Base-by-base conservation (phyloP, 2,888 invertebrate species). In the Hydraecia micacea region DNA sequence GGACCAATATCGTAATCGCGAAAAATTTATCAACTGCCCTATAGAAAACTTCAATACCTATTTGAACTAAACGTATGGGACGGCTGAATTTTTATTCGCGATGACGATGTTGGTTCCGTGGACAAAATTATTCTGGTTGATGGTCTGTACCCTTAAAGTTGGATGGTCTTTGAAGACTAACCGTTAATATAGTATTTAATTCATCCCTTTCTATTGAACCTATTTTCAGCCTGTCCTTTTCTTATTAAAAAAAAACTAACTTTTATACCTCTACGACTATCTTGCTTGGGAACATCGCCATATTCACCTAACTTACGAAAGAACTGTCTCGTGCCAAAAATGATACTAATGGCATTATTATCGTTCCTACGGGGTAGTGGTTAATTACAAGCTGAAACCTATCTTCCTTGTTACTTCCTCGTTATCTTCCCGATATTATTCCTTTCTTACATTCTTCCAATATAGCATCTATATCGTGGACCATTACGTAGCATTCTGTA, bases 391-490 rank as follows among this genome's bases (percentile, higher is more conserved):
- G 9, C 58, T 25, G 11, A 11, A 55, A 25, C 2, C 18, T 21
- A 25, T 25, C 21, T 28, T 32, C 5, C 25, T 28, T 3, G 21
- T 18, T 21, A 15, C 39, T 25, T 62, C 11, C 21, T 25, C 18
- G n/a, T n/a, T 28, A 76, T 13, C 9, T 7, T 32, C 5, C 18
- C 18, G n/a, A n/a, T 32, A 42, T 21, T 46, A 55, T 49, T 15
- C 11, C 13, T 25, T 63, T 42, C 7, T 55, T 9, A 32, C 1
- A n/a, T 62, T 62, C 15, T n/a, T 28, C 28, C 5, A 52, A 28
- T 7, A 42, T 55, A 82, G 42, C 36, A 36, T 70, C 15, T 36
- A 28, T n/a, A 70, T 66, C 66, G 73, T 55, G 32, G n/a, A 28
- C 7, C 15, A 36, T 66, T 62, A 68, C 49, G n/a, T 65, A 65